phyloP scores from a whole-genome alignment of 2,888 invertebrate genomes.

The Maniola hyperantus region DNA sequence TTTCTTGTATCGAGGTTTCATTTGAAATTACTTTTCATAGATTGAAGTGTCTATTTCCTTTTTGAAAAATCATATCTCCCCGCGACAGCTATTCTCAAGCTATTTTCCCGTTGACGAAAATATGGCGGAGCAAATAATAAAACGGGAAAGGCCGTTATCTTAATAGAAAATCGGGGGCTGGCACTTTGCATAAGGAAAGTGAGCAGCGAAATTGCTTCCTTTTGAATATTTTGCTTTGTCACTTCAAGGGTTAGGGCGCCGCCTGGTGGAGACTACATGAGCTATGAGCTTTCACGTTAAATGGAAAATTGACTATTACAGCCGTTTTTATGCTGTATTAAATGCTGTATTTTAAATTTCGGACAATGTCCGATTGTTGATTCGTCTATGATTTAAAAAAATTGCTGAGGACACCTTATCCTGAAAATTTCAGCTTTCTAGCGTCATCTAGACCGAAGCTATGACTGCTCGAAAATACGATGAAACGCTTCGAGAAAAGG shows the following conservation, averaged over 20 bases:
- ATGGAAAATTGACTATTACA: slow-evolving; percentile 22
- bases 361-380: not conserved
- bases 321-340: not conserved
- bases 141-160: slow-evolving; percentile 60
- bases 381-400: too few species aligned
- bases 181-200: slow-evolving; percentile 44
- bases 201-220: slow-evolving; percentile 38
- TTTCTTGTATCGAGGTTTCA: too few species aligned
- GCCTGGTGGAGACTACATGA: not conserved
- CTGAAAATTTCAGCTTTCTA: too few species aligned
- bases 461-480: too few species aligned
- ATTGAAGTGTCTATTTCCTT: not conserved
- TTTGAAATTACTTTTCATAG: too few species aligned
- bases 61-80: slow-evolving; percentile 55
- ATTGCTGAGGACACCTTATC: too few species aligned
- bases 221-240: slow-evolving; percentile 38
- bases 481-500: too few species aligned
- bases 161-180: slow-evolving; percentile 72
- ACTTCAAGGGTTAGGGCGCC: slow-evolving; percentile 36
- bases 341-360: not conserved
- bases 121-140: slow-evolving; percentile 63
- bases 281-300: slow-evolving; percentile 10
- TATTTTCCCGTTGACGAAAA: slow-evolving; percentile 62
- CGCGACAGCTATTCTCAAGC: slow-evolving; percentile 56
- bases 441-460: too few species aligned